A percentile compares a stretch with the other conserved stretches of the same genome.
Evolutionary conservation across 1,140 invertebrate species (phyloP).

Genomic region (Leptonema lineaticorne): DNA sequence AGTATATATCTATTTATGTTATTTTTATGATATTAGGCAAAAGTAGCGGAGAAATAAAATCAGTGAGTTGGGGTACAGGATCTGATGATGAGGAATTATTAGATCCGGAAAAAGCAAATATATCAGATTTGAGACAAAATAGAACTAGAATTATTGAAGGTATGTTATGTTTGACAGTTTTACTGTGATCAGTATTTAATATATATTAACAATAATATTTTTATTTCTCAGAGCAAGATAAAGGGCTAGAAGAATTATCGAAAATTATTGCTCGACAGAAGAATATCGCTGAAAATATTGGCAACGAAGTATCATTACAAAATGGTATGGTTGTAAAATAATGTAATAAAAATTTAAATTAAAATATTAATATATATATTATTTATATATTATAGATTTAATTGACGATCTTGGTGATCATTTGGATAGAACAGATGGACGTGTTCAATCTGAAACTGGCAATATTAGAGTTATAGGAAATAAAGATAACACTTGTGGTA

Average conservation of each 20-base stretch:
- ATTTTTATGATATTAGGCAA: no score
- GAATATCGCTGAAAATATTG: slow-evolving; percentile 71
- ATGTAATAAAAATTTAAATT: slow-evolving; percentile 16
- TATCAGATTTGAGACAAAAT: slow-evolving; percentile 24
- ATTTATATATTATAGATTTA: slow-evolving; percentile 62
- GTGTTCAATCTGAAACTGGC: slow-evolving; percentile 67
- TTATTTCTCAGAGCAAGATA: slow-evolving; percentile 66
- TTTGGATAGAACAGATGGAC: slow-evolving; percentile 68
- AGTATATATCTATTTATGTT: no score
- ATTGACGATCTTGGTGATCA: slow-evolving; percentile 76
- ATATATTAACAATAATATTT: neutral
- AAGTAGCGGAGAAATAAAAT: neutral
- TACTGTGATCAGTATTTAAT: neutral
- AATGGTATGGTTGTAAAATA: slow-evolving; percentile 61
- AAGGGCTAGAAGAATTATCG: slow-evolving; percentile 73
- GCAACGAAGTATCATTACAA: slow-evolving; percentile 75
- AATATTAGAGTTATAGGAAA: slow-evolving; percentile 64
- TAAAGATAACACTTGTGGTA: slow-evolving; percentile 70
- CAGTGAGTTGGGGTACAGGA: slow-evolving; percentile 36
- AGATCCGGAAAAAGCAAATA: neutral
- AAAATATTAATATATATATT: slow-evolving; percentile 23
- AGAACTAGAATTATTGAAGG: slow-evolving; percentile 31
- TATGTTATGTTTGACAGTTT: neutral
- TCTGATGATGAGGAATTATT: slow-evolving; percentile 39
- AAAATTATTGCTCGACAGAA: slow-evolving; percentile 77